Percentiles rank a stretch among this genome's conserved stretches.
Conservation (phyloP, 1,140 invertebrate genomes). For the Cardiocondyla obscurior region DNA sequence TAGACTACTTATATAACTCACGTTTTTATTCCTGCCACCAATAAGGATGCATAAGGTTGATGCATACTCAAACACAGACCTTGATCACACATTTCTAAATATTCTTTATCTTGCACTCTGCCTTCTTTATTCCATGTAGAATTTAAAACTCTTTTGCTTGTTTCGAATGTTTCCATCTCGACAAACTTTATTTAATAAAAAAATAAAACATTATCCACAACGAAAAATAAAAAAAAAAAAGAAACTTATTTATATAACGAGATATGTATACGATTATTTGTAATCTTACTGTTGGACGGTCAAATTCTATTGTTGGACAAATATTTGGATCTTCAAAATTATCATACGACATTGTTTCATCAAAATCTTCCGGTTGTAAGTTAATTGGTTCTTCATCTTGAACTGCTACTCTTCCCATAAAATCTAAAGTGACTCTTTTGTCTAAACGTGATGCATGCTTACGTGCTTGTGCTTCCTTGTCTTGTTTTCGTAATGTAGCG, state of each 20-base stretch:
- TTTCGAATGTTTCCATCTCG: background rate
- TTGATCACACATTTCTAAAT: conserved; percentile 94
- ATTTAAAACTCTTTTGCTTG: background rate
- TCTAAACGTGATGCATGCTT: conserved; percentile 89
- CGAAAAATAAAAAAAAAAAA: too few relatives aligned
- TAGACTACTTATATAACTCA: conserved; percentile 84
- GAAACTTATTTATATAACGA: too few relatives aligned
- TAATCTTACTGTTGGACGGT: conserved; percentile 69
- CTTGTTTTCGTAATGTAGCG: conserved; percentile 88
- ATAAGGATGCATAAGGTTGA: conserved; percentile 97
- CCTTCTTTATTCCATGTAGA: conserved; percentile 66
- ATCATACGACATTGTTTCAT: conserved; percentile 74
- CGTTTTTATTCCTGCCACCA: conserved; percentile 96
- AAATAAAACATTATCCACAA: conserved; percentile 58
- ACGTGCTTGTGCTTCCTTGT: conserved; percentile 88
- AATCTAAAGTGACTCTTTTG: conserved; percentile 90
- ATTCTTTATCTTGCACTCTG: conserved; percentile 92
- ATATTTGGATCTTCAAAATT: conserved; percentile 44
- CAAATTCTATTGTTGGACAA: conserved; percentile 72
- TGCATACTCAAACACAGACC: conserved; percentile 97
- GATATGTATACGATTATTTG: too few relatives aligned
- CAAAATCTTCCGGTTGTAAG: conserved; percentile 75
- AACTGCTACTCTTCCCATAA: conserved; percentile 88
- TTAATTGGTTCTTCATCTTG: conserved; percentile 80
- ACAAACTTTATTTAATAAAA: conserved; percentile 25